phyloP scores from a whole-genome alignment of 2,113 vertebrate genomes.

The Strigops habroptila region DNA sequence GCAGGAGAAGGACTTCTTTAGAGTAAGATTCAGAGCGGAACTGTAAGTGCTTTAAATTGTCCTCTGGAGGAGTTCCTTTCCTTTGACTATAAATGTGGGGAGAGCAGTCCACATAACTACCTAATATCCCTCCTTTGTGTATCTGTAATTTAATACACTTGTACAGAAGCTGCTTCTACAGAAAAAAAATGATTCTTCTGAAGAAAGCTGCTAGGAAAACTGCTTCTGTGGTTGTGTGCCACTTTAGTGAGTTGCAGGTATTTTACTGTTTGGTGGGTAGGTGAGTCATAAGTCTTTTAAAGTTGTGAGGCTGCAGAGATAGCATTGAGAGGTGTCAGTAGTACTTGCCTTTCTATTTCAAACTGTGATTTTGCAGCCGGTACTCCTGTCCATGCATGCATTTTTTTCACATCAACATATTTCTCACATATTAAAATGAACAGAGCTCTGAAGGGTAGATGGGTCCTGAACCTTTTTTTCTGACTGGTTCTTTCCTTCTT shows the following conservation, averaged over 20 bases:
- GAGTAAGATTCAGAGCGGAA: neutral
- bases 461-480: neutral
- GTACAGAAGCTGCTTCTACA: neutral
- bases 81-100: neutral
- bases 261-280: neutral
- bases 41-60: neutral
- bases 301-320: neutral
- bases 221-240: neutral
- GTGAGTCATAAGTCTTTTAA: neutral
- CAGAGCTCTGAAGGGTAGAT: neutral
- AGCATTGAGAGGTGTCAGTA: neutral
- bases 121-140: neutral
- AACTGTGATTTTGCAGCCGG: neutral
- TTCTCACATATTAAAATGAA: neutral
- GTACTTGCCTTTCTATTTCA: neutral
- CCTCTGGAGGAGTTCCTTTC: conserved; percentile 9
- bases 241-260: neutral
- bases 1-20: neutral
- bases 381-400: neutral
- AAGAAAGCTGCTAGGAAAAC: conserved; percentile 12
- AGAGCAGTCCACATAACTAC: neutral
- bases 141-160: neutral
- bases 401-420: neutral
- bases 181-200: neutral
- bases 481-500: neutral